phyloP scores from a whole-genome alignment of 1,140 invertebrate genomes.

The Drosophila nigrodunni region DNA sequence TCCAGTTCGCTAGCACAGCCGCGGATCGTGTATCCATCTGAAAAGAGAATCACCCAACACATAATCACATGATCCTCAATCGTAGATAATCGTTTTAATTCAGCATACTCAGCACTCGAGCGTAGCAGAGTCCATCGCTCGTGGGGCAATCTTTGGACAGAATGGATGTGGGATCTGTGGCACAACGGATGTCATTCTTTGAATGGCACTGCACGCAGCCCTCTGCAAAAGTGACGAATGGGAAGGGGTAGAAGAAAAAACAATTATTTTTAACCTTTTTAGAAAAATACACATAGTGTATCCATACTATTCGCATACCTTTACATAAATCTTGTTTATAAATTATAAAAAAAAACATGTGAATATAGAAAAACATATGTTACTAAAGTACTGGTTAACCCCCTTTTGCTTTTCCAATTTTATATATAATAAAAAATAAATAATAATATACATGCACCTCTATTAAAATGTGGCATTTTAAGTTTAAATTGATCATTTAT shows the following conservation, averaged over 20 bases:
- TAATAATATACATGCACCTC: too few species aligned
- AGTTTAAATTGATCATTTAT: too few species aligned
- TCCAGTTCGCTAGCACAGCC: conserved; percentile 72
- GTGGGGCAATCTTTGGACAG: conserved; percentile 64
- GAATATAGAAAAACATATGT: too few species aligned
- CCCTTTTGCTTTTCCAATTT: too few species aligned
- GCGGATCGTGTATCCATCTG: conserved; percentile 76
- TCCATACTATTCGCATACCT: not conserved
- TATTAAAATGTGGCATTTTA: too few species aligned
- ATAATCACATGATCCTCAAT: too few species aligned
- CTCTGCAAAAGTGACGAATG: conserved; percentile 53
- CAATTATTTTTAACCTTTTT: not conserved
- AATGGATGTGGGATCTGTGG: conserved; percentile 66
- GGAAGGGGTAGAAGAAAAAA: not conserved
- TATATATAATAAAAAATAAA: too few species aligned
- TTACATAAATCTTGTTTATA: too few species aligned
- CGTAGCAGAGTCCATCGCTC: conserved; percentile 59
- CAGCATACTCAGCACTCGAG: conserved; percentile 51
- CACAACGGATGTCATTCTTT: conserved; percentile 63
- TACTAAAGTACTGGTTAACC: too few species aligned
- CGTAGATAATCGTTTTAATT: not conserved
- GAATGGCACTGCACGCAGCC: conserved; percentile 79
- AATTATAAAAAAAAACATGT: too few species aligned
- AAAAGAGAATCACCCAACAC: not conserved
- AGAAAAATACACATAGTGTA: not conserved